phyloP scores from a whole-genome alignment of 2,797 vertebrate species.

The Sphaeramia orbicularis region DNA sequence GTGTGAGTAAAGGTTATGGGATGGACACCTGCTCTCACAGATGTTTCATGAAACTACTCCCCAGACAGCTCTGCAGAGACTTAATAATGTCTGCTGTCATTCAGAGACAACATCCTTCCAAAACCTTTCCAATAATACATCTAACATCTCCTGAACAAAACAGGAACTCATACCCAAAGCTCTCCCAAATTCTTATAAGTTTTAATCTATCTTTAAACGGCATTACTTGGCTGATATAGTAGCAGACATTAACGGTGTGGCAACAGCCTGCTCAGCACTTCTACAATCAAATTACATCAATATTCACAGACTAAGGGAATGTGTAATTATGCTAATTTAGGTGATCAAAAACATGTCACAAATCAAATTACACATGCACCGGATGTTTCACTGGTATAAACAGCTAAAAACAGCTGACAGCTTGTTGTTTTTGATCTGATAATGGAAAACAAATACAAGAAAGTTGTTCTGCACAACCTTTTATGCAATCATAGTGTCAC shows the following conservation, averaged over 20 bases:
- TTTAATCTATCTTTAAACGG: constrained; percentile 11
- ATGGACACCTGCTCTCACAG: constrained; percentile 41
- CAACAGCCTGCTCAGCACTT: constrained; percentile 29
- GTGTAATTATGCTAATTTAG: constrained; percentile 16
- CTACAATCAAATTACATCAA: constrained; percentile 23
- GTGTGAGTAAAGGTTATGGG: constrained; percentile 23
- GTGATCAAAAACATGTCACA: constrained; percentile 13
- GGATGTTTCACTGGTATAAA: background rate
- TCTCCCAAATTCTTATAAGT: background rate
- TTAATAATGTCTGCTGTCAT: constrained; percentile 31
- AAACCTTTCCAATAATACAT: constrained; percentile 4
- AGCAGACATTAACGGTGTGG: constrained; percentile 9
- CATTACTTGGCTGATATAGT: constrained; percentile 10
- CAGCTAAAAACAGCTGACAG: background rate
- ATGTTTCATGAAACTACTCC: constrained; percentile 46
- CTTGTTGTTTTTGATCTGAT: constrained; percentile 4
- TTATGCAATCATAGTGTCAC: background rate
- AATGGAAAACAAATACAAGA: constrained; percentile 2
- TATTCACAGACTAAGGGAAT: constrained; percentile 13
- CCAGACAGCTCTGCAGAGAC: constrained; percentile 22
- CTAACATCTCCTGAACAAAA: background rate
- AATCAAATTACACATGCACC: constrained; percentile 28
- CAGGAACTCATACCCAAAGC: background rate
- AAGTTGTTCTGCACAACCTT: background rate
- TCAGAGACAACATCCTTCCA: background rate